phyloP scores from a whole-genome alignment of 2,888 invertebrate species.

The Drosophila formosana region DNA sequence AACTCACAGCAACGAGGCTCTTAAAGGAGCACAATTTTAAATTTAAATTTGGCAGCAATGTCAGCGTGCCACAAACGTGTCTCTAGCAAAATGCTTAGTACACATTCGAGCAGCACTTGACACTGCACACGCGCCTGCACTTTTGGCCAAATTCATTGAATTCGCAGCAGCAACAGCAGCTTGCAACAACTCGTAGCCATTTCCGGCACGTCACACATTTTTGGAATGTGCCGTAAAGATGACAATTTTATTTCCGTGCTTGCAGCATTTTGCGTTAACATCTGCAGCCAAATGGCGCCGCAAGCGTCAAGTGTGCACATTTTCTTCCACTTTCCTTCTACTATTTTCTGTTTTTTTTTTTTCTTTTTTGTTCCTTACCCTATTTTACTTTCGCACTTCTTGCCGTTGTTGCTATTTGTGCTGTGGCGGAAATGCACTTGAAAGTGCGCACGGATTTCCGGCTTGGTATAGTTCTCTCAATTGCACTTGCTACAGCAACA shows the following conservation, averaged over 20 bases:
- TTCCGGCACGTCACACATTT: constrained; percentile 42
- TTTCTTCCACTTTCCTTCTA: constrained; percentile 1
- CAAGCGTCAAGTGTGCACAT: constrained; percentile 39
- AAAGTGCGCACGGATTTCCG: constrained; percentile 71
- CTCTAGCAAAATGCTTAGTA: constrained; percentile 42
- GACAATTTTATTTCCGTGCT: constrained; percentile 52
- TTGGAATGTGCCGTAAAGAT: constrained; percentile 34
- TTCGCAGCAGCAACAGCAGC: constrained; percentile 20
- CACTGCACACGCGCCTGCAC: constrained; percentile 43
- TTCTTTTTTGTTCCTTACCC: background rate
- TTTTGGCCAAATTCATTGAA: constrained; percentile 50
- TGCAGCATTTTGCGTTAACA: constrained; percentile 35
- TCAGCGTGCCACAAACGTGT: constrained; percentile 13
- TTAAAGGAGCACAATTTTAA: background rate
- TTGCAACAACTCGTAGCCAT: constrained; percentile 36
- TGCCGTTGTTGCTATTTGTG: constrained; percentile 25
- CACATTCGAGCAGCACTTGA: constrained; percentile 48
- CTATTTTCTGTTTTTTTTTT: background rate
- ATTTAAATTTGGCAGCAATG: constrained; percentile 12
- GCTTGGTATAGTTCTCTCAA: constrained; percentile 35
- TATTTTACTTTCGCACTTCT: constrained; percentile 7
- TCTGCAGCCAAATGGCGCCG: constrained; percentile 46
- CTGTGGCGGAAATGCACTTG: constrained; percentile 69
- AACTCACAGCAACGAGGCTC: background rate
- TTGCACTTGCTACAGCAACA: constrained; percentile 12